Evolutionary conservation across 2,113 vertebrate genomes (phyloP).

Genomic region (Condylura cristata): DNA sequence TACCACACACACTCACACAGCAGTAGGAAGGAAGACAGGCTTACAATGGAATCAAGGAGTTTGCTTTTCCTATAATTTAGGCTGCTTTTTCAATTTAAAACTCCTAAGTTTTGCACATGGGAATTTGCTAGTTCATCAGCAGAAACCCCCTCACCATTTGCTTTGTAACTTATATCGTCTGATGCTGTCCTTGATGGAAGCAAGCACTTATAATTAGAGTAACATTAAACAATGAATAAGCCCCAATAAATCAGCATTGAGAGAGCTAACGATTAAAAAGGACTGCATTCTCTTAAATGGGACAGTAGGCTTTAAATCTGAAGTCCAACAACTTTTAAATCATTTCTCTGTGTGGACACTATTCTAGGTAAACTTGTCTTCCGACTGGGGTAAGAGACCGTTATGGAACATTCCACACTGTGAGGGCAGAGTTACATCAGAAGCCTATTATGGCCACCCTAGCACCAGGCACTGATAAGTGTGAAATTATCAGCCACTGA

Average conservation of each 20-base stretch:
- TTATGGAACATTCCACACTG: not conserved
- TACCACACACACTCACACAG: not conserved
- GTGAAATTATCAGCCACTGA: conserved; percentile 72
- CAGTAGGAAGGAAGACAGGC: not conserved
- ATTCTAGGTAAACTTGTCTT: conserved; percentile 47
- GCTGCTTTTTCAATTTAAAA: not conserved
- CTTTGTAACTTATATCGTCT: fast-evolving
- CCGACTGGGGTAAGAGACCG: not conserved
- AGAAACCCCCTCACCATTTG: not conserved
- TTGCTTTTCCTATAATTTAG: not conserved
- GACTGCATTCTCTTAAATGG: not conserved
- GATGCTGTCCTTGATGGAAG: not conserved
- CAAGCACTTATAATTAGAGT: not conserved
- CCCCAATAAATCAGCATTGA: not conserved
- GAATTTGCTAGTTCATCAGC: not conserved
- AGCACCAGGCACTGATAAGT: conserved; percentile 73
- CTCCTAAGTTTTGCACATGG: not conserved
- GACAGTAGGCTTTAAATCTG: not conserved
- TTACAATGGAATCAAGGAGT: not conserved
- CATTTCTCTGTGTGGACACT: not conserved
- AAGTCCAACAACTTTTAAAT: not conserved
- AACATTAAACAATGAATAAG: not conserved
- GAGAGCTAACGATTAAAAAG: not conserved
- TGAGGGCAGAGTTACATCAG: conserved; percentile 45
- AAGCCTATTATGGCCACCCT: conserved; percentile 59